Percentiles rank a stretch among this genome's conserved stretches.
phyloP scores from a whole-genome alignment of 2,113 vertebrate species.

The Cyrtonyx montezumae region DNA sequence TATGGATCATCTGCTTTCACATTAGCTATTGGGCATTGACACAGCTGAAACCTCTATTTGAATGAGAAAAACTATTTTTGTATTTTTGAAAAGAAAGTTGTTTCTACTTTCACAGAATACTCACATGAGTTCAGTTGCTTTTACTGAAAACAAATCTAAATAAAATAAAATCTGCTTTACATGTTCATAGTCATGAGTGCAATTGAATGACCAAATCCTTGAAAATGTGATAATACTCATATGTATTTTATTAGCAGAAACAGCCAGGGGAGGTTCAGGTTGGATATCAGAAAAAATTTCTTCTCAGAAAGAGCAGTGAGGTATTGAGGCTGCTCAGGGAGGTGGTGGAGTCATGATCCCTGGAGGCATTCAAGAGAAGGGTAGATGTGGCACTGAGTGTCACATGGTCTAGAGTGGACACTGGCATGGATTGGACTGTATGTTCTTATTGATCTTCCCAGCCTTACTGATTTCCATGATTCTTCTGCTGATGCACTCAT shows the following conservation, averaged over 20 bases:
- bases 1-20: background rate
- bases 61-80: background rate
- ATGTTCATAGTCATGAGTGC: background rate
- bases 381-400: too few relatives aligned
- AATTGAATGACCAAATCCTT: background rate
- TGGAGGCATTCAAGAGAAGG: too few relatives aligned
- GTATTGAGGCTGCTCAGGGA: too few relatives aligned
- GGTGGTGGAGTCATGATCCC: too few relatives aligned
- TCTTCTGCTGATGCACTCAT: background rate
- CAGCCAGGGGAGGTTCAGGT: background rate
- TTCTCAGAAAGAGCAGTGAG: too few relatives aligned
- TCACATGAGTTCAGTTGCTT: background rate
- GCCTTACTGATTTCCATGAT: background rate
- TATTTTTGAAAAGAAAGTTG: background rate
- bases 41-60: background rate
- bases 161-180: background rate
- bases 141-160: background rate
- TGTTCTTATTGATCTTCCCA: too few relatives aligned
- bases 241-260: background rate
- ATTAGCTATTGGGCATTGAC: background rate
- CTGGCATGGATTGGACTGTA: too few relatives aligned
- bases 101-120: background rate
- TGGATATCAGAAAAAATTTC: too few relatives aligned
- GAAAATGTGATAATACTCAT: background rate
- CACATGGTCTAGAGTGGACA: too few relatives aligned